Evolutionary conservation across 2,888 invertebrate genomes (phyloP).

Genomic region (Teleogryllus oceanicus): DNA sequence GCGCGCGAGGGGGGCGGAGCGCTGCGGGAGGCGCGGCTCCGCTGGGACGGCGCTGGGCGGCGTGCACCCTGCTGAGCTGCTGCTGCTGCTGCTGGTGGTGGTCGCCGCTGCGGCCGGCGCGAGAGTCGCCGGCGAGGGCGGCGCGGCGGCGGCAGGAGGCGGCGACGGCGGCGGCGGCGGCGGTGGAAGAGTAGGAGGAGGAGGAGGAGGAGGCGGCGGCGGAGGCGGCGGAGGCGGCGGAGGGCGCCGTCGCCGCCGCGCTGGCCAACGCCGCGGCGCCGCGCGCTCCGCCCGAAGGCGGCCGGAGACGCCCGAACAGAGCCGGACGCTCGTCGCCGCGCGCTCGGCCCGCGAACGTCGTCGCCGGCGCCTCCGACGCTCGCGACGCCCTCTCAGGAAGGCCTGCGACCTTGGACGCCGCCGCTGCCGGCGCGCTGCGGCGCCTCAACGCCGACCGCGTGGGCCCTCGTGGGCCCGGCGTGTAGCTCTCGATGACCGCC

Average conservation of each 20-base stretch:
- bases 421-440: not conserved
- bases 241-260: constrained; percentile 19
- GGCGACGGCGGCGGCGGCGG: not conserved
- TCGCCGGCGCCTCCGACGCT: constrained; percentile 25
- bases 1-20: not conserved
- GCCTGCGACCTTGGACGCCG: not conserved
- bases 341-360: constrained; percentile 25
- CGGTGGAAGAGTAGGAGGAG: not conserved
- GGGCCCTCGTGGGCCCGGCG: too few species aligned
- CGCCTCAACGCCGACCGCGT: not conserved
- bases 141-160: not conserved
- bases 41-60: not conserved
- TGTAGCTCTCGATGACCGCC: not conserved
- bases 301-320: constrained; percentile 20
- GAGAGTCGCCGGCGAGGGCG: not conserved
- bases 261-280: constrained; percentile 26
- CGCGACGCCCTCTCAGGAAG: constrained; percentile 18
- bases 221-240: constrained; percentile 23
- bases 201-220: not conserved
- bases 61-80: not conserved
- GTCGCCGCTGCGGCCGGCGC: not conserved
- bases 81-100: constrained; percentile 1
- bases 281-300: constrained; percentile 21
- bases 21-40: not conserved
- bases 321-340: not conserved